Percentiles rank a stretch among this genome's conserved stretches.
Evolutionary conservation across 2,888 invertebrate species (phyloP).

Genomic region (Amiota minor): DNA sequence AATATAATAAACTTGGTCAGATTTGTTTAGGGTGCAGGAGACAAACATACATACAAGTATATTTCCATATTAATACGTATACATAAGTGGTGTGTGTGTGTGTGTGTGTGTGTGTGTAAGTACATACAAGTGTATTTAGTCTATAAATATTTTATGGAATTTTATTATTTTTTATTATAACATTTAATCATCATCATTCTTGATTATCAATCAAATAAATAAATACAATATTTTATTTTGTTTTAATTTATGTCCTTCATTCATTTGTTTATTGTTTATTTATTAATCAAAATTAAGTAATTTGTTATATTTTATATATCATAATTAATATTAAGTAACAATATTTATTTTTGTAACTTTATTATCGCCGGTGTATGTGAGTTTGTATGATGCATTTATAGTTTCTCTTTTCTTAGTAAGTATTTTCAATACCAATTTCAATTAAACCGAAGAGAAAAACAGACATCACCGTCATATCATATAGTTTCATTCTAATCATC

Average conservation of each 20-base stretch:
- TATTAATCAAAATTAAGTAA: neutral
- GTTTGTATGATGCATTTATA: conserved; percentile 1
- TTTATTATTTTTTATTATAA: neutral
- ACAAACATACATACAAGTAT: conserved; percentile 38
- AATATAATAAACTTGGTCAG: conserved; percentile 5
- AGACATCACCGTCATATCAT: conserved; percentile 23
- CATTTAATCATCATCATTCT: neutral
- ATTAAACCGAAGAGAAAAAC: neutral
- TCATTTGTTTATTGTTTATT: neutral
- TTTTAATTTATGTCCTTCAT: neutral
- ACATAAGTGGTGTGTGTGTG: neutral
- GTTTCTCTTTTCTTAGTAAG: conserved; percentile 2
- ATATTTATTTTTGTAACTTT: conserved; percentile 10
- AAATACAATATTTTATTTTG: neutral
- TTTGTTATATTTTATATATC: neutral
- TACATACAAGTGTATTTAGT: conserved; percentile 5
- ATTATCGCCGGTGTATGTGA: neutral
- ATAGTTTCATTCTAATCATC: neutral
- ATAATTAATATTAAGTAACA: conserved; percentile 23
- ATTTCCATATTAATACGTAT: conserved; percentile 30
- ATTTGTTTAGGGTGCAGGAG: conserved; percentile 26
- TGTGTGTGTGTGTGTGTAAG: conserved; percentile 2
- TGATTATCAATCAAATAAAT: neutral
- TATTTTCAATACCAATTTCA: conserved; percentile 19
- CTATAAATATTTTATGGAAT: conserved; percentile 9